phyloP scores from a whole-genome alignment of 2,888 invertebrate genomes.

The Caradrina clavipalpis region DNA sequence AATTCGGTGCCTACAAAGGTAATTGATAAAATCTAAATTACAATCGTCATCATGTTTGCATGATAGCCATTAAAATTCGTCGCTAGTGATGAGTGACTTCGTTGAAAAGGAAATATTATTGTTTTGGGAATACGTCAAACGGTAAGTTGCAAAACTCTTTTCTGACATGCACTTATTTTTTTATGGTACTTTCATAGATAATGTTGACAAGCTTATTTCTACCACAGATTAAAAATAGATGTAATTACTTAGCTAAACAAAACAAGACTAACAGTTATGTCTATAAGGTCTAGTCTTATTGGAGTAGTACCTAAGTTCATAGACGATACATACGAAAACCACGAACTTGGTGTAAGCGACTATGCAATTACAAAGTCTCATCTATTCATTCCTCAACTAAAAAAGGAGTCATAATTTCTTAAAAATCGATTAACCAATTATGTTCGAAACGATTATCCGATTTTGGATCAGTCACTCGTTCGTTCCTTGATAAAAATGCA shows the following conservation, averaged over 20 bases:
- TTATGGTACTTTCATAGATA: not conserved
- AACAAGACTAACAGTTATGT: too few species aligned
- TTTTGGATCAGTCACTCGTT: constrained; percentile 13
- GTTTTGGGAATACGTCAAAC: constrained; percentile 88
- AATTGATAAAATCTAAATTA: constrained; percentile 59
- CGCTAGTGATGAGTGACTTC: constrained; percentile 73
- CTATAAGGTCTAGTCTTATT: too few species aligned
- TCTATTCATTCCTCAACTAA: not conserved
- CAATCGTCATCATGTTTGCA: constrained; percentile 43
- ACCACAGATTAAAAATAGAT: too few species aligned
- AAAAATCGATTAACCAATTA: not conserved
- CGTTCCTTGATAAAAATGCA: constrained; percentile 28
- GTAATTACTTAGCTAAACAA: too few species aligned
- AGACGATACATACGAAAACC: too few species aligned
- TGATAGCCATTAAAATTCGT: constrained; percentile 53
- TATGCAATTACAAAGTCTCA: too few species aligned
- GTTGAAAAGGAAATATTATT: constrained; percentile 84
- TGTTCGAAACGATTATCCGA: constrained; percentile 5
- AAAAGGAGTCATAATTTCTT: not conserved
- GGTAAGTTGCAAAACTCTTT: constrained; percentile 74
- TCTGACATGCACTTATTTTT: constrained; percentile 8
- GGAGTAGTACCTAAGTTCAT: too few species aligned
- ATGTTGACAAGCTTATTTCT: not conserved
- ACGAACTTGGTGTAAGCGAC: too few species aligned
- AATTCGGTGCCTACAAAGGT: constrained; percentile 16